phyloP scores from a whole-genome alignment of 2,888 invertebrate species.

The Hypercompe scribonia region DNA sequence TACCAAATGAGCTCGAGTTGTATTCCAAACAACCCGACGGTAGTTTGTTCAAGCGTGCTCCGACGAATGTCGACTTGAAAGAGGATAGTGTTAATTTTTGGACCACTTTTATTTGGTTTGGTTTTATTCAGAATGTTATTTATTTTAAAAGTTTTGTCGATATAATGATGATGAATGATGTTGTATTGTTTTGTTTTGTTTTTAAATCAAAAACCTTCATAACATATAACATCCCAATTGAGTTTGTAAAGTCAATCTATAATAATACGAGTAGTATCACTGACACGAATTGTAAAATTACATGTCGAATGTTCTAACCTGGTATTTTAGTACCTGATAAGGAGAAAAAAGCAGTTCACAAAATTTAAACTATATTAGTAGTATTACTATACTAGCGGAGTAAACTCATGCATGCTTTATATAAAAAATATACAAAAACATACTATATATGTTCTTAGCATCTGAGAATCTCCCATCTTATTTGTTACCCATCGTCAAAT shows the following conservation, averaged over 20 bases:
- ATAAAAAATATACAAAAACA: no score
- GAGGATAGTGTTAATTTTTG: slow-evolving; percentile 40
- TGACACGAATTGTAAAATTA: no score
- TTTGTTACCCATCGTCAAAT: no score
- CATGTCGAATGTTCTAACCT: not conserved
- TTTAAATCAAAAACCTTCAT: no score
- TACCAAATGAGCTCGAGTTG: slow-evolving; percentile 65
- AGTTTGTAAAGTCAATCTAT: not conserved
- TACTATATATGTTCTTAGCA: no score
- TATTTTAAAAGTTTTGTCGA: not conserved
- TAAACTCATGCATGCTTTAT: no score
- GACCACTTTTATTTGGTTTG: slow-evolving; percentile 22
- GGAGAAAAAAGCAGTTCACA: no score
- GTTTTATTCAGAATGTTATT: not conserved
- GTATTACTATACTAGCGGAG: no score
- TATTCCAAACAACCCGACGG: slow-evolving; percentile 59
- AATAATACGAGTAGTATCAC: not conserved
- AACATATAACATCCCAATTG: not conserved
- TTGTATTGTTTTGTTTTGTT: not conserved
- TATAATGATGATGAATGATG: not conserved
- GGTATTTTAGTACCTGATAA: not conserved
- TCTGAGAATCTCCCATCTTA: no score
- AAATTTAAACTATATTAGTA: no score
- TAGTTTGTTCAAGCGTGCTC: slow-evolving; percentile 60
- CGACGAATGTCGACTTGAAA: slow-evolving; percentile 51